Evolutionary conservation across 2,113 vertebrate genomes (phyloP).

Genomic region (Hippopotamus amphibius): DNA sequence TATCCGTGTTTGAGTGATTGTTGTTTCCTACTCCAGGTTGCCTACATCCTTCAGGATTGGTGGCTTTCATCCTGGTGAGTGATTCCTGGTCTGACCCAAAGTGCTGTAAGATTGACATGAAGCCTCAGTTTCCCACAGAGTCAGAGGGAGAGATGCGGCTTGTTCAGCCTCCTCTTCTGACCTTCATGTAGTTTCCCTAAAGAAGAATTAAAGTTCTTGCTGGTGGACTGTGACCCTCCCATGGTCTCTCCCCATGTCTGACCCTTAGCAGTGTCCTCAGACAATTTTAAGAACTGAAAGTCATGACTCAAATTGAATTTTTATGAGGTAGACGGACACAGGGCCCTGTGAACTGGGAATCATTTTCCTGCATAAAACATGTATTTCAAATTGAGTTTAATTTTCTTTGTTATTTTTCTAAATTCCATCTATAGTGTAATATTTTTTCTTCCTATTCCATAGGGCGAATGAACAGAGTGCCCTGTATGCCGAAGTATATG

Average conservation of each 20-base stretch:
- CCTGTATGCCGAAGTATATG: slow-evolving; percentile 80
- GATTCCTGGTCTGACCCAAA: neutral
- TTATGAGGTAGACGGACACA: neutral
- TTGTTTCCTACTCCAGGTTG: slow-evolving; percentile 84
- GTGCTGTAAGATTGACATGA: neutral
- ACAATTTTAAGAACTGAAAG: no score
- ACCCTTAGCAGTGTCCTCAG: no score
- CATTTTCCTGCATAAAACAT: neutral
- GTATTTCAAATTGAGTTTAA: neutral
- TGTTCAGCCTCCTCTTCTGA: neutral
- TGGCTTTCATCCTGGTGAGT: slow-evolving; percentile 98
- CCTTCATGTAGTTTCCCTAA: slow-evolving; percentile 18
- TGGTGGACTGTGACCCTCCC: no score
- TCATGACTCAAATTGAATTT: slow-evolving; percentile 24
- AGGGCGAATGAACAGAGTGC: slow-evolving; percentile 85
- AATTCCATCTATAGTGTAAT: neutral
- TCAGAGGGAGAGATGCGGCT: neutral
- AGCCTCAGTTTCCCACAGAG: neutral
- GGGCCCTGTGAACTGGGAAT: neutral
- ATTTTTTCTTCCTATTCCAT: slow-evolving; percentile 75
- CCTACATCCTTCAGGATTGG: slow-evolving; percentile 96
- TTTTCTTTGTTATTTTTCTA: no score
- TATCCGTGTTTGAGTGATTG: slow-evolving; percentile 32
- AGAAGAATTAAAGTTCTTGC: no score
- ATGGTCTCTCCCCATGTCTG: no score